Evolutionary conservation across 2,888 invertebrate species (phyloP).

Genomic region (Mycalesis mineus): DNA sequence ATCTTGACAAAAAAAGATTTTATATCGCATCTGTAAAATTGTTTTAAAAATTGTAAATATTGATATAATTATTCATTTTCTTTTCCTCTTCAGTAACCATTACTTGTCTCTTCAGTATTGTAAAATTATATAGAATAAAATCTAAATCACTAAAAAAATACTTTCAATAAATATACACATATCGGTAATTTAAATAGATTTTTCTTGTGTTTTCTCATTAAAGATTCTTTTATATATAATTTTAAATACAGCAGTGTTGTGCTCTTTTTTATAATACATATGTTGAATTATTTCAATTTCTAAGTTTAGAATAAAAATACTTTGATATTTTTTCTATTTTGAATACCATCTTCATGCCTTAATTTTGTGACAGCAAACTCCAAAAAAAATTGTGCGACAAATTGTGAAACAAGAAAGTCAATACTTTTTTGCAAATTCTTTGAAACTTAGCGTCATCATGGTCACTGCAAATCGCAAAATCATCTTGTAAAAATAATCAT

Average conservation of each 20-base stretch:
- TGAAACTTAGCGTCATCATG: too few species aligned
- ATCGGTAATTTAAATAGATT: background rate
- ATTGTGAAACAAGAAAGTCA: too few species aligned
- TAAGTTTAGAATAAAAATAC: background rate
- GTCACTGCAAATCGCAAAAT: too few species aligned
- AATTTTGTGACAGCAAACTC: background rate
- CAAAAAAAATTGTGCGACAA: background rate
- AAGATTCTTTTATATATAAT: background rate
- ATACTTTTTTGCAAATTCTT: too few species aligned
- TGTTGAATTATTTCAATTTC: background rate
- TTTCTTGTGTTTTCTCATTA: background rate
- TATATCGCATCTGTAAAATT: background rate
- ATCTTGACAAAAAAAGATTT: background rate
- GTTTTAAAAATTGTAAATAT: background rate
- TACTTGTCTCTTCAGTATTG: background rate
- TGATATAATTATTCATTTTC: background rate
- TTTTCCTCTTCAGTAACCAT: background rate
- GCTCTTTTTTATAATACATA: too few species aligned
- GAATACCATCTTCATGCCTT: background rate
- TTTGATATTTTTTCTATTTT: background rate
- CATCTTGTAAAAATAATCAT: too few species aligned
- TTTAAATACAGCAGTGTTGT: background rate
- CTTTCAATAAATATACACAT: background rate
- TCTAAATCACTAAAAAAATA: slow-evolving; percentile 1
- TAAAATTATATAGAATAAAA: background rate